Evolutionary conservation across 2,888 invertebrate genomes (phyloP), one percentile per base, ranked within the genome.

Genomic region (Steinernema scapterisci): DNA sequence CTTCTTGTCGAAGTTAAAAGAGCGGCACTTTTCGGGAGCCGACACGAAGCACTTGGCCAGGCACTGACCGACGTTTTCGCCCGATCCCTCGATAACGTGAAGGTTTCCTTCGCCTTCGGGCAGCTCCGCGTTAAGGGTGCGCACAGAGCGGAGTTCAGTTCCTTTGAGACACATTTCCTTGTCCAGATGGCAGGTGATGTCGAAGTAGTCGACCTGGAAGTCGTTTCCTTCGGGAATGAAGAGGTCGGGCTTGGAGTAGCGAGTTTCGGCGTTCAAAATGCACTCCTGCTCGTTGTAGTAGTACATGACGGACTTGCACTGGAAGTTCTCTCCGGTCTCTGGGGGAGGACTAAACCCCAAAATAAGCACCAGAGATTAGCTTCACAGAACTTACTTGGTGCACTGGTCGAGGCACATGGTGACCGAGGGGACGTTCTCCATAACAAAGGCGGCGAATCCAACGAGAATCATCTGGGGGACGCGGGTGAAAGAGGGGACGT

Each of bases 271-370:
- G 77, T 87, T 87, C 56, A 87, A 77, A 76, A 87, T 87, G 78
- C 87, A 87, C 77, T 87, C 87, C 74, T 84, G 81, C 74, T 87
- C 86, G 76, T 86, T 87, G 84, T 87, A 87, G 80, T 87, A 87
- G 80, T 87, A 87, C 87, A 87, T 87, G 56, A 84, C 87, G n/a
- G 87, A 87, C 76, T 85, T 86, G 83, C 87, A 87, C 45, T 81
- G 81, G 78, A 86, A 86, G 73, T 82, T 82, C 23, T 84, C 83
- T 51, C 86, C 87, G 48, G 86, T 85, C 82, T 87, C 87, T 71
- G 87, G 85, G 31, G 87, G 87, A 63, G 87, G 87, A 77, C 83
- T 84, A 71, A 72, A 83, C n/a, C n/a, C n/a, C n/a, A n/a, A n/a
- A n/a, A n/a, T n/a, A n/a, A n/a, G n/a, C n/a, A n/a, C 5, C 13